These are phyloP conservation scores for Euura saliciscinereae DNA, from an alignment of 1,140 invertebrate genomes.

Conservation along the genomic window DNA sequence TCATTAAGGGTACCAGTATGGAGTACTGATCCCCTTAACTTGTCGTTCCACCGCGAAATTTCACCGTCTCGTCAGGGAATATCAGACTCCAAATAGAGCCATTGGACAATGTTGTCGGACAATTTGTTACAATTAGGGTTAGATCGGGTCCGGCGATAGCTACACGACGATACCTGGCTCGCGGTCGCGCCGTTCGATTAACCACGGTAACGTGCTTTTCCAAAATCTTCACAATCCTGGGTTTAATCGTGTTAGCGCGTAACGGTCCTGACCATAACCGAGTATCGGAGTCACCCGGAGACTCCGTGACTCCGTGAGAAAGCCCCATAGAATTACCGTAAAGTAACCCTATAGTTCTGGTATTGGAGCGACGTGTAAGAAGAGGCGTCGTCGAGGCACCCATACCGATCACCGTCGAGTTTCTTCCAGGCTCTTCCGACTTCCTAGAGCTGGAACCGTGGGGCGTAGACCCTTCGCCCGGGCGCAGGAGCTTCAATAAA, in stretches of 20 bases:
- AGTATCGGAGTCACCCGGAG: neutral
- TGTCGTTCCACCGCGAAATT: no score
- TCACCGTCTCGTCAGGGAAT: neutral
- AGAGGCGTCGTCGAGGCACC: no score
- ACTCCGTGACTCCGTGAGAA: neutral
- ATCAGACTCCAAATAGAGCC: constrained; percentile 3
- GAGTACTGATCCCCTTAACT: no score
- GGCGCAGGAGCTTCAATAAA: neutral
- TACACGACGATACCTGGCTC: neutral
- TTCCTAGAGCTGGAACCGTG: no score
- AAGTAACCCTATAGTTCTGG: neutral
- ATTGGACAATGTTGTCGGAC: constrained; percentile 24
- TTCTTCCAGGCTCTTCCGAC: no score
- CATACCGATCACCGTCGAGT: no score
- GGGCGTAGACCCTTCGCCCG: no score
- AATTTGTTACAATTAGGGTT: constrained; percentile 44
- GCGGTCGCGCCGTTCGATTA: constrained; percentile 6
- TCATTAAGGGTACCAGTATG: neutral
- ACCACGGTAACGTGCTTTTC: constrained; percentile 30
- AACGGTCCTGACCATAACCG: constrained; percentile 30
- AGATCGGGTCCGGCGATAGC: constrained; percentile 34
- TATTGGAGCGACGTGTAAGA: neutral
- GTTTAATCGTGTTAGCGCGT: constrained; percentile 43
- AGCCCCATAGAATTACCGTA: neutral
- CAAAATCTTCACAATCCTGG: constrained; percentile 11